These are phyloP conservation scores for Leucoraja erinaceus DNA, from an alignment of 2,113 vertebrate genomes.

Conservation along the genomic window DNA sequence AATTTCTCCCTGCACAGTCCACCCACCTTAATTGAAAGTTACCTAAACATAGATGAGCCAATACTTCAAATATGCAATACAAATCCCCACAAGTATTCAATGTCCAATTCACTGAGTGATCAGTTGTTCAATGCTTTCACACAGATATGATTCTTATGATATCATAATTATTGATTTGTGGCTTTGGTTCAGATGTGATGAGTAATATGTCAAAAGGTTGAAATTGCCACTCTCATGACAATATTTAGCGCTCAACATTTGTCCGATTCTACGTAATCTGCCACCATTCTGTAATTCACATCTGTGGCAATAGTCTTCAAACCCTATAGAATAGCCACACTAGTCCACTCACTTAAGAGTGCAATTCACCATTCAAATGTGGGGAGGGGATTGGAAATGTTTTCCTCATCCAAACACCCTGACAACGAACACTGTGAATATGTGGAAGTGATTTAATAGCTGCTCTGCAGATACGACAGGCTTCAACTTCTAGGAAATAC, in stretches of 20 bases:
- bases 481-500: background rate
- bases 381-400: background rate
- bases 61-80: background rate
- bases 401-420: background rate
- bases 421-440: background rate
- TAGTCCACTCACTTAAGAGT: background rate
- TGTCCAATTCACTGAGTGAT: background rate
- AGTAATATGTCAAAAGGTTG: background rate
- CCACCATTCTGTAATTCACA: background rate
- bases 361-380: background rate
- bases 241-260: background rate
- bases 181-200: background rate
- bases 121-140: too few relatives aligned
- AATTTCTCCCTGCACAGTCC: background rate
- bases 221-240: background rate
- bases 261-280: background rate
- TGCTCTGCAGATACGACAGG: background rate
- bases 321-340: background rate
- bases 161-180: background rate
- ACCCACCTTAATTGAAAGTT: background rate
- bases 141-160: background rate
- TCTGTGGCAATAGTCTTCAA: background rate
- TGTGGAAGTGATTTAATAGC: background rate
- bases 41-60: background rate
- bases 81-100: background rate